These are phyloP conservation scores for Tuberolachnus salignus DNA, from an alignment of 2,888 invertebrate genomes.

Conservation along the genomic window DNA sequence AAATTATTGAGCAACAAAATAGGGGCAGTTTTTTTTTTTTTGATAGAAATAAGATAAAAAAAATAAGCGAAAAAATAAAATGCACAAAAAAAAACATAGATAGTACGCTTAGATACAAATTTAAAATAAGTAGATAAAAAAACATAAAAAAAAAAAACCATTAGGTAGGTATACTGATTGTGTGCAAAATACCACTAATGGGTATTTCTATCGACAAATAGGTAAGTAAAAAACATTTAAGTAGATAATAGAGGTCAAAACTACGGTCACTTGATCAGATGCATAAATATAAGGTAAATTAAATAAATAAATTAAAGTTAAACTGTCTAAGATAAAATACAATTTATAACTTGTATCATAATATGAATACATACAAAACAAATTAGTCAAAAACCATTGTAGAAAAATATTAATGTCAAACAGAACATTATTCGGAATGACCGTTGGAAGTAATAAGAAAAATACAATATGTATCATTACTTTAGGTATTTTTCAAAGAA, in stretches of 20 bases:
- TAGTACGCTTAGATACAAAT: neutral
- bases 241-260: neutral
- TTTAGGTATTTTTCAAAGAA: no score
- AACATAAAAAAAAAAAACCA: neutral
- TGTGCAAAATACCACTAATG: neutral
- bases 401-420: no score
- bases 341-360: no score
- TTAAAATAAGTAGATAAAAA: constrained; percentile 30
- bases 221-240: constrained; percentile 19
- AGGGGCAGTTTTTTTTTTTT: constrained; percentile 44
- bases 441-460: no score
- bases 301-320: neutral
- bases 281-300: neutral
- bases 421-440: no score
- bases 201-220: neutral
- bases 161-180: neutral
- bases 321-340: neutral
- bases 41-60: constrained; percentile 17
- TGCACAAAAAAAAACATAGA: neutral
- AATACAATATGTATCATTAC: no score
- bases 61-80: constrained; percentile 28
- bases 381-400: neutral
- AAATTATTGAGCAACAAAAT: constrained; percentile 51
- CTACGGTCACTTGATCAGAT: neutral
- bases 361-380: neutral